phyloP scores from a whole-genome alignment of 2,797 vertebrate species.

The Pygocentrus nattereri region DNA sequence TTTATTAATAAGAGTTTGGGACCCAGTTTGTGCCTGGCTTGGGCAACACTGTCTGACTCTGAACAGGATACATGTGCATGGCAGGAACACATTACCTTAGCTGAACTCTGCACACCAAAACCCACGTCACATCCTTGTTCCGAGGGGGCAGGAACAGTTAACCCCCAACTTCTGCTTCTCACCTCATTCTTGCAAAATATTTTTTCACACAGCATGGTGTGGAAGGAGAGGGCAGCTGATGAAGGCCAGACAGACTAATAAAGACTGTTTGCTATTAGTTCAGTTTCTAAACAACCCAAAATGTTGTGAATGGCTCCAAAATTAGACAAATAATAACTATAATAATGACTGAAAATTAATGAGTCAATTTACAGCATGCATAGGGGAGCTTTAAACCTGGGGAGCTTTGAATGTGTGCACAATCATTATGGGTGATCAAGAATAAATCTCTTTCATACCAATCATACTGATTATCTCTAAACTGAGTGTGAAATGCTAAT shows the following conservation, averaged over 20 bases:
- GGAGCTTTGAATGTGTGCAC: neutral
- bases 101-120: neutral
- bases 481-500: neutral
- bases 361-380: neutral
- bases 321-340: neutral
- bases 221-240: neutral
- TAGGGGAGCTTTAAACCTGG: neutral
- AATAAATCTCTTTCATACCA: neutral
- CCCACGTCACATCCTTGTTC: neutral
- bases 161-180: neutral
- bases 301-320: neutral
- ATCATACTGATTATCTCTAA: neutral
- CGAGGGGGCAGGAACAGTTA: neutral
- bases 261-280: neutral
- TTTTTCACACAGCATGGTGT: neutral
- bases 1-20: neutral
- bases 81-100: neutral
- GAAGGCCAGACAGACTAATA: neutral
- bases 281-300: neutral
- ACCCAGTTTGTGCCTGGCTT: neutral
- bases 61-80: constrained; percentile 4
- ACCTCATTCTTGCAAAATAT: neutral
- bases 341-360: neutral
- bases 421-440: neutral
- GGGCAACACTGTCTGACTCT: neutral